Evolutionary conservation across 2,888 invertebrate species (phyloP).

Genomic region (Philereme vetulata): DNA sequence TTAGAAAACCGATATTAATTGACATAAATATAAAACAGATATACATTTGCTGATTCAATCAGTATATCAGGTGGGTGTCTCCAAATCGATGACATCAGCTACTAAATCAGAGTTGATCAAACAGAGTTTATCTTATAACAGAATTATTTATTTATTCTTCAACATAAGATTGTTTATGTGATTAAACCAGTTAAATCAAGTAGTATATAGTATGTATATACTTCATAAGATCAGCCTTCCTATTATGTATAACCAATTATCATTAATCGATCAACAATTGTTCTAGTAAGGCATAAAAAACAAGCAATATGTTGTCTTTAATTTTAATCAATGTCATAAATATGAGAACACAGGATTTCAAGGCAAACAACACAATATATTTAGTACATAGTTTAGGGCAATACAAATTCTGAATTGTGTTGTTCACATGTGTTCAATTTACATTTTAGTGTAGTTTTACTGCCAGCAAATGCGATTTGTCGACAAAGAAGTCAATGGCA

Average conservation of each 20-base stretch:
- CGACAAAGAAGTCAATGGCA: conserved; percentile 20
- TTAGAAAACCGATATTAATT: too few relatives aligned
- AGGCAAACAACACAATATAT: not conserved
- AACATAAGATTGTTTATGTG: not conserved
- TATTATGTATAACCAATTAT: conserved; percentile 1
- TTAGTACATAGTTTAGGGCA: not conserved
- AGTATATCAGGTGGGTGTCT: conserved; percentile 10
- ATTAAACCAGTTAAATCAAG: conserved; percentile 14
- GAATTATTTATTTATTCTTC: conserved; percentile 1
- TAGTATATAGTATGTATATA: too few relatives aligned
- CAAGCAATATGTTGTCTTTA: not conserved
- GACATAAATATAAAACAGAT: too few relatives aligned
- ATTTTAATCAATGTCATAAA: not conserved
- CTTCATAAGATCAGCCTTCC: conserved; percentile 5
- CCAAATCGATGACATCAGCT: conserved; percentile 21
- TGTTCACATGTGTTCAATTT: conserved; percentile 21
- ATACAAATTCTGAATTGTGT: conserved; percentile 18
- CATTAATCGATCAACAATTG: not conserved
- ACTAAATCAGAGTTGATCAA: conserved; percentile 2
- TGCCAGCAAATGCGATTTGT: conserved; percentile 23
- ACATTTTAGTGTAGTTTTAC: conserved; percentile 23
- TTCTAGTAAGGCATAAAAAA: not conserved
- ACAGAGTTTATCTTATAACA: not conserved
- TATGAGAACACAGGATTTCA: not conserved
- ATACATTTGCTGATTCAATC: conserved; percentile 1